phyloP scores from a whole-genome alignment of 2,797 vertebrate species.

The Amblyopsis hoosieri region DNA sequence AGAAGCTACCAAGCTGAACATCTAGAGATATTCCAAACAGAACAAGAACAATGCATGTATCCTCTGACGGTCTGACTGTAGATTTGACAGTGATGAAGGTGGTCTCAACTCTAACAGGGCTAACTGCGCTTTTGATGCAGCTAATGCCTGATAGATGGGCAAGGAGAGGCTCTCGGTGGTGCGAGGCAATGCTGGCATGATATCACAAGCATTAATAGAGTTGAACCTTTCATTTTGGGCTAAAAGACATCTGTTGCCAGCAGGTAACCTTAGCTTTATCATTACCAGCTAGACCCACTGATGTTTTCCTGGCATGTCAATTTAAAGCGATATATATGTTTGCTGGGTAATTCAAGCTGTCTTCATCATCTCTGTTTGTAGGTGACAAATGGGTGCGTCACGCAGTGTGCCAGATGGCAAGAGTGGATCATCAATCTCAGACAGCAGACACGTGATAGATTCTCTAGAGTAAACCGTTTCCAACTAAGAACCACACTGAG shows the following conservation, averaged over 20 bases:
- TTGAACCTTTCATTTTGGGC: conserved; percentile 67
- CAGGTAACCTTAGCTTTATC: conserved; percentile 72
- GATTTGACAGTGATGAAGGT: conserved; percentile 61
- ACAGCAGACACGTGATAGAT: conserved; percentile 72
- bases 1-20: conserved; percentile 37
- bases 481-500: conserved; percentile 64
- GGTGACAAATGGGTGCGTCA: conserved; percentile 79
- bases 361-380: conserved; percentile 75
- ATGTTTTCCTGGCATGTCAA: conserved; percentile 69
- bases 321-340: conserved; percentile 77
- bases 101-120: conserved; percentile 58
- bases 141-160: conserved; percentile 72
- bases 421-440: conserved; percentile 74
- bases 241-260: conserved; percentile 80
- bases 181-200: conserved; percentile 67
- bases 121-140: conserved; percentile 72
- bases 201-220: conserved; percentile 77
- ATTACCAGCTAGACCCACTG: conserved; percentile 68
- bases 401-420: conserved; percentile 79
- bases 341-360: conserved; percentile 75
- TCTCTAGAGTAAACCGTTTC: conserved; percentile 69
- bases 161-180: conserved; percentile 61
- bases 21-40: conserved; percentile 40
- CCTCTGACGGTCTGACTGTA: conserved; percentile 42
- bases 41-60: conserved; percentile 40